Evolutionary conservation across 2,888 invertebrate species (phyloP), one percentile per base, ranked within the genome.

Genomic region (Nymphalis urticae): DNA sequence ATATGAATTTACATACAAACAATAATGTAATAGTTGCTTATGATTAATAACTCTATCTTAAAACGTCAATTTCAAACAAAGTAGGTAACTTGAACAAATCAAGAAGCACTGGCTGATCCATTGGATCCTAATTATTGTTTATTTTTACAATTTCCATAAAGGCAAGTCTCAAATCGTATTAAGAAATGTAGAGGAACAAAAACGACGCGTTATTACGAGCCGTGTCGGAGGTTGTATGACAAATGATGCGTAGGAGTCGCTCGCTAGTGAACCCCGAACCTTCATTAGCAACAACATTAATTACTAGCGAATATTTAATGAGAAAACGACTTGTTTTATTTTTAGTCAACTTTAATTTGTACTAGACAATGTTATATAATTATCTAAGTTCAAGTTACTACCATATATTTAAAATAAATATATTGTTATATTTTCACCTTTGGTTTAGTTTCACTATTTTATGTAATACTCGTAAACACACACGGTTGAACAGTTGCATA

Each of bases 231-330:
- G 87, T 87, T 82, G 80, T 75, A 89, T 88, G 89, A 92, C 89
- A 86, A 89, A 91, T 90, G 92, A 90, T 92, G 88, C 85, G 86
- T 85, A 85, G 85, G 86, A 89, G 88, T 85, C 84, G 84, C 85
- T 84, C 84, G 80, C 85, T 82, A 80, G 81, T 84, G 86, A 85
- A 86, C 85, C 82, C 82, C 80, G 79, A 80, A 81, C 74, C 82
- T 87, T 87, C 87, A 90, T 91, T 90, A 89, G 81, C 84, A 83
- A 76, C 85, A 84, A 85, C 87, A 88, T 88, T 89, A 89, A 90
- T 91, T 88, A 88, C 83, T 85, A 85, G 85, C 81, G 79, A 86
- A 85, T 85, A 79, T 82, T 81, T 87, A 88, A 87, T 86, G 85
- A 85, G 87, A 85, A 87, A 83, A 79, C 76, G 66, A 74, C 76